phyloP scores from a whole-genome alignment of 2,888 invertebrate species.

The Cremastinae sp. region DNA sequence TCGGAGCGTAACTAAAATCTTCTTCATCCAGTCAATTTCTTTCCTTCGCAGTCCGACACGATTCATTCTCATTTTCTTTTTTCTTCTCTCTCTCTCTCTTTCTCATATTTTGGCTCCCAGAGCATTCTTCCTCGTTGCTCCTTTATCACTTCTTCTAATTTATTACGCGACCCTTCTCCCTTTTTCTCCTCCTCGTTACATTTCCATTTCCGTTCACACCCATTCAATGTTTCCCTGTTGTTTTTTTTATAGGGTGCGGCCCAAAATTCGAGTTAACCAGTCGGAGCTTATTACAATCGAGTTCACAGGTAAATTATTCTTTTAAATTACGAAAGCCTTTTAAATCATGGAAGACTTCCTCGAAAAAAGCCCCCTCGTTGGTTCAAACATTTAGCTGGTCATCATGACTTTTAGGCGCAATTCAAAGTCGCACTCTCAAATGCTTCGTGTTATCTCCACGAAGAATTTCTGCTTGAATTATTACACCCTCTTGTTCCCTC shows the following conservation, averaged over 20 bases:
- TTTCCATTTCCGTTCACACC: slow-evolving; percentile 43
- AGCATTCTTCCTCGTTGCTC: slow-evolving; percentile 3
- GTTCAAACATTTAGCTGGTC: slow-evolving; percentile 6
- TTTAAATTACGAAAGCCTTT: not conserved
- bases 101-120: not conserved
- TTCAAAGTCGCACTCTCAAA: too few relatives aligned
- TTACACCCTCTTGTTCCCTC: too few relatives aligned
- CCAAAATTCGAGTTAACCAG: slow-evolving; percentile 29
- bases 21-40: slow-evolving; percentile 55
- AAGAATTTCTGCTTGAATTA: too few relatives aligned
- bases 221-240: slow-evolving; percentile 38
- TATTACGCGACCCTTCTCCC: slow-evolving; percentile 18
- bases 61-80: slow-evolving; percentile 8
- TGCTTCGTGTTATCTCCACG: too few relatives aligned
- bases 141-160: slow-evolving; percentile 37
- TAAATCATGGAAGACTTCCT: not conserved
- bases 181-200: slow-evolving; percentile 21
- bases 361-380: slow-evolving; percentile 6
- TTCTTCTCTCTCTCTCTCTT: not conserved
- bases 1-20: slow-evolving; percentile 39
- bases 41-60: slow-evolving; percentile 21
- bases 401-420: not conserved
- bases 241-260: slow-evolving; percentile 10
- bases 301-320: not conserved
- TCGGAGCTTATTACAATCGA: not conserved